These are phyloP conservation scores for Drosophila yakuba DNA, from an alignment of 1,140 invertebrate genomes.

Conservation along the genomic window DNA sequence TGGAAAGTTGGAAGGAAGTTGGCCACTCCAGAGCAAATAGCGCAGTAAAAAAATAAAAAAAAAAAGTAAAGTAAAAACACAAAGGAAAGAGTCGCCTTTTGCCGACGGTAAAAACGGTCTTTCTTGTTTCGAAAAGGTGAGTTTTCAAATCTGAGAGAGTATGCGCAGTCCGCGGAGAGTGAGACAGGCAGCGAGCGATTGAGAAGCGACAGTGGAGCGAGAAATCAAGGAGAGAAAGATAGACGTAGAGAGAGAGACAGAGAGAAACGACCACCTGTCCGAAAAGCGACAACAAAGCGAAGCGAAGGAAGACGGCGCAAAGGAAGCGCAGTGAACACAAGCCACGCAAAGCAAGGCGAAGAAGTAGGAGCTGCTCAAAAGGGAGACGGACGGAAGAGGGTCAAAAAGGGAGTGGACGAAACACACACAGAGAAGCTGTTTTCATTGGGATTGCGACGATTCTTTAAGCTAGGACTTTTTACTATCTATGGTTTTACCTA, in stretches of 20 bases:
- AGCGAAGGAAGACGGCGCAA: conserved; percentile 42
- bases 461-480: no score
- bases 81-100: conserved; percentile 29
- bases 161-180: conserved; percentile 34
- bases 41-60: neutral
- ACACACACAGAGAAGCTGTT: neutral
- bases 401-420: conserved; percentile 7
- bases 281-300: conserved; percentile 46
- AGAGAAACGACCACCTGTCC: conserved; percentile 67
- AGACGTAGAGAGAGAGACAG: conserved; percentile 4
- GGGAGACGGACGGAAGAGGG: neutral
- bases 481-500: no score
- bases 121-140: conserved; percentile 23
- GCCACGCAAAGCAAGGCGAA: conserved; percentile 22
- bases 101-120: conserved; percentile 35
- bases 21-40: conserved; percentile 26
- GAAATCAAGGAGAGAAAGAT: conserved; percentile 6
- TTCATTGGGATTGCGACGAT: neutral
- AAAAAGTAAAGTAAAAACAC: neutral
- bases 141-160: conserved; percentile 43
- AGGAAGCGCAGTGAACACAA: conserved; percentile 25
- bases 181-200: neutral
- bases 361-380: conserved; percentile 12
- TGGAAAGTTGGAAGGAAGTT: conserved; percentile 30
- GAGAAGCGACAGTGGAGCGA: conserved; percentile 1